phyloP scores from a whole-genome alignment of 2,888 invertebrate species.

The Cyrtodaria siliqua region DNA sequence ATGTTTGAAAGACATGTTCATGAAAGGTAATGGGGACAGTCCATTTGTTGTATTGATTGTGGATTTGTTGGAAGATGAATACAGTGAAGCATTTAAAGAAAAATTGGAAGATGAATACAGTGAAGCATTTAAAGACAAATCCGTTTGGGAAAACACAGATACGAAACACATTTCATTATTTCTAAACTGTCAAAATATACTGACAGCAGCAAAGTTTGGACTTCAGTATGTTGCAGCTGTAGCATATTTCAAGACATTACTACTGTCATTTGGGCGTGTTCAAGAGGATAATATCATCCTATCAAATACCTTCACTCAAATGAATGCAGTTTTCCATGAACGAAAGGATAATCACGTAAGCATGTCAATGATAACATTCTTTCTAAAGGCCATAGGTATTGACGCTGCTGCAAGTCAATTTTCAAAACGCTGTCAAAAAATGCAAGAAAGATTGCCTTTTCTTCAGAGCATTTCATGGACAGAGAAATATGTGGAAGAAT shows the following conservation, averaged over 20 bases:
- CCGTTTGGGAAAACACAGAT: not conserved
- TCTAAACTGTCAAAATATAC: constrained; percentile 7
- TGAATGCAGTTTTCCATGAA: not conserved
- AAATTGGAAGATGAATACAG: not conserved
- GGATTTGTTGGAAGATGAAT: constrained; percentile 23
- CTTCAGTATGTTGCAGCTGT: constrained; percentile 30
- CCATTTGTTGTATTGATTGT: constrained; percentile 28
- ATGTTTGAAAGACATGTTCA: not conserved
- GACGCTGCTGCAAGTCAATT: too few relatives aligned
- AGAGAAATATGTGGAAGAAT: not conserved
- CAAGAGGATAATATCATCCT: not conserved
- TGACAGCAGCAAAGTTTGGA: constrained; percentile 11
- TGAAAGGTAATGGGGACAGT: not conserved
- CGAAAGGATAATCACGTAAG: not conserved
- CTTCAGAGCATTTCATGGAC: not conserved
- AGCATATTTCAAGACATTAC: constrained; percentile 32
- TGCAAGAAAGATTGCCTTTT: too few relatives aligned
- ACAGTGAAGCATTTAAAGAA: not conserved
- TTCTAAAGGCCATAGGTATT: not conserved
- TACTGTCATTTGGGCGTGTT: not conserved
- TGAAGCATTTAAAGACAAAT: not conserved
- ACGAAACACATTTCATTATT: not conserved
- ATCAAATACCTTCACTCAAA: not conserved
- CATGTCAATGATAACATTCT: not conserved
- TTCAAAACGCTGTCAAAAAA: too few relatives aligned